A percentile compares a stretch with the other conserved stretches of the same genome.
Conservation (phyloP, 1,140 invertebrate species). For the Linepithema humile region DNA sequence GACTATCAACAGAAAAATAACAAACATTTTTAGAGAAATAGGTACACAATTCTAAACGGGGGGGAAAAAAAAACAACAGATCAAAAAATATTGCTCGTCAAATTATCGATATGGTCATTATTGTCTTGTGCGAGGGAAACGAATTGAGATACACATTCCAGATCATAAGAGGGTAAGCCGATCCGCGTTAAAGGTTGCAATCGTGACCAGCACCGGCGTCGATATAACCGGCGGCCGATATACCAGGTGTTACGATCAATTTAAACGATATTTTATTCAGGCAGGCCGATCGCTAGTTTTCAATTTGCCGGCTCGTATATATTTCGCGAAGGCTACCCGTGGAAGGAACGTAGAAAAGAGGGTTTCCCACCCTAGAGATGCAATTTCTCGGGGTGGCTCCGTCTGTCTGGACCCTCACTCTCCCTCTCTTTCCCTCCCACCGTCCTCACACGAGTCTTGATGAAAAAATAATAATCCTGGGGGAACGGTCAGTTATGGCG, state of each 20-base stretch:
- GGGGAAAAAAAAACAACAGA: too few species aligned
- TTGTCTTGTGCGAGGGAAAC: not conserved
- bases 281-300: constrained; percentile 83
- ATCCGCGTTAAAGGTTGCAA: constrained; percentile 64
- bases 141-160: constrained; percentile 48
- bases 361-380: constrained; percentile 74
- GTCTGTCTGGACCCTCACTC: constrained; percentile 48
- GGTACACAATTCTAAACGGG: constrained; percentile 62
- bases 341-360: constrained; percentile 53
- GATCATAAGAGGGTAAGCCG: constrained; percentile 49
- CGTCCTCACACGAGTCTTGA: constrained; percentile 67
- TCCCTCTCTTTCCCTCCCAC: not conserved
- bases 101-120: constrained; percentile 8
- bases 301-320: constrained; percentile 84
- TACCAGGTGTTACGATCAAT: constrained; percentile 84
- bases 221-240: constrained; percentile 76
- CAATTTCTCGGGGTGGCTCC: constrained; percentile 80
- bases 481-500: constrained; percentile 82
- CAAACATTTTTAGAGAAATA: not conserved
- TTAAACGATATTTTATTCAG: constrained; percentile 84
- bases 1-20: not conserved
- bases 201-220: constrained; percentile 59
- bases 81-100: not conserved
- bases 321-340: constrained; percentile 77
- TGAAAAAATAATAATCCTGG: constrained; percentile 84